Evolutionary conservation across 2,888 invertebrate species (phyloP), one percentile per base, ranked within the genome.

Genomic region (Brachyptera risi): DNA sequence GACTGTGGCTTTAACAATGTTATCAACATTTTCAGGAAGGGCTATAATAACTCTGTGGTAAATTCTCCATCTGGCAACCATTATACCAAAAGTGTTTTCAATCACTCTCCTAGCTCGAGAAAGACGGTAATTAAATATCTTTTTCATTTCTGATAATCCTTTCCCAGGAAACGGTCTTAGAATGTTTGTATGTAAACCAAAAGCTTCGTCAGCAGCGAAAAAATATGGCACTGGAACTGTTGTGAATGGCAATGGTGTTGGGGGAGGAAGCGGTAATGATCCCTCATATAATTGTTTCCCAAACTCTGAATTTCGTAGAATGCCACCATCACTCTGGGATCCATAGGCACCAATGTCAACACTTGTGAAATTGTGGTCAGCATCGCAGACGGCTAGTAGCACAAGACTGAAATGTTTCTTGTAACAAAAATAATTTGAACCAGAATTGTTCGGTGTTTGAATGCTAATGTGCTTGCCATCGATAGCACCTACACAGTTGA

Each of bases 101-200:
- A 49, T 38, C 23, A 49, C 49, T 7, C 59, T n/a, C 13, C 51
- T 21, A 26, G 50, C 51, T 23, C 51, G n/a, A 24, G 59, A 59
- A 17, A 51, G 50, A 7, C 37, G 31, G 26, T 59, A 59, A 35
- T 59, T 59, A 23, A 49, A 59, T 9, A 59, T 27, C 27, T 27
- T 26, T 27, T 51, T 51, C 3, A 51, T 31, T 27, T 51, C 27
- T 24, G 27, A 51, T 17, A 51, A 31, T 17, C 31, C 31, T 31
- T 51, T 63, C 9, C 65, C 67, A 56, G 62, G 44, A 51, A 64
- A 68, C 24, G 65, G 65, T 61, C 64, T 67, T 65, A 68, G 67
- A 19, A 62, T 65, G 54, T 65, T 65, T 15, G 62, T 44, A 35
- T 65, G 66, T 38, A 66, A 44, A 50, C 63, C 62, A 63, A 68